These are phyloP conservation scores for Vespertilio murinus DNA, from an alignment of 2,797 vertebrate species.

Conservation along the genomic window DNA sequence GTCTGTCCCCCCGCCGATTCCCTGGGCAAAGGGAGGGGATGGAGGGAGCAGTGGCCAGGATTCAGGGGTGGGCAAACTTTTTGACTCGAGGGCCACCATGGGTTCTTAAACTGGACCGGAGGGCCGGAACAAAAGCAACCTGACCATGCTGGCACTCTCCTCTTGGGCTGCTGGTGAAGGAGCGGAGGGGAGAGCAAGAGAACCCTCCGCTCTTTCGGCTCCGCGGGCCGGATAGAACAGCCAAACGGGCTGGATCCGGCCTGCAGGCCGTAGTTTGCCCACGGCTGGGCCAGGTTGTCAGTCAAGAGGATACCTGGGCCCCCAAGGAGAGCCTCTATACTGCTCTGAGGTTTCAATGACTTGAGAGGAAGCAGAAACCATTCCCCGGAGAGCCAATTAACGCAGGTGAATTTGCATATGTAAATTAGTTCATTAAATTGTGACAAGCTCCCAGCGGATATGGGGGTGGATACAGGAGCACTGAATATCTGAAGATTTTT, in stretches of 20 bases:
- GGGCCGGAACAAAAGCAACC: too few species aligned
- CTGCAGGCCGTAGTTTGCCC: too few species aligned
- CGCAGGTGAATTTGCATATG: constrained; percentile 37
- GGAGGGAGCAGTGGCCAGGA: too few species aligned
- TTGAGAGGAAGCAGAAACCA: neutral
- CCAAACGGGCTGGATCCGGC: too few species aligned
- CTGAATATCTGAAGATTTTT: neutral
- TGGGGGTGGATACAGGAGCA: neutral
- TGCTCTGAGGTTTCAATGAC: constrained; percentile 36
- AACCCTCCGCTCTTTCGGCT: too few species aligned
- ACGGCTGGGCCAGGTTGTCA: neutral
- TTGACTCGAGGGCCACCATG: too few species aligned
- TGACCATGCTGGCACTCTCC: too few species aligned
- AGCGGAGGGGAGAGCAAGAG: too few species aligned
- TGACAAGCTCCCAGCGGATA: neutral
- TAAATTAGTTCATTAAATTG: neutral
- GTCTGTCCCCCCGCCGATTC: neutral
- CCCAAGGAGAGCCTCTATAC: fast-evolving
- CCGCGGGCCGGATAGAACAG: too few species aligned
- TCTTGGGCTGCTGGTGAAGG: too few species aligned
- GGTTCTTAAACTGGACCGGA: too few species aligned
- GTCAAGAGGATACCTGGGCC: neutral
- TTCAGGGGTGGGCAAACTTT: too few species aligned
- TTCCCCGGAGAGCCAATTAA: neutral
- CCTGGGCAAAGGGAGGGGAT: neutral